These are phyloP conservation scores for Leptoclinus maculatus DNA, from an alignment of 2,797 vertebrate species.

Conservation along the genomic window DNA sequence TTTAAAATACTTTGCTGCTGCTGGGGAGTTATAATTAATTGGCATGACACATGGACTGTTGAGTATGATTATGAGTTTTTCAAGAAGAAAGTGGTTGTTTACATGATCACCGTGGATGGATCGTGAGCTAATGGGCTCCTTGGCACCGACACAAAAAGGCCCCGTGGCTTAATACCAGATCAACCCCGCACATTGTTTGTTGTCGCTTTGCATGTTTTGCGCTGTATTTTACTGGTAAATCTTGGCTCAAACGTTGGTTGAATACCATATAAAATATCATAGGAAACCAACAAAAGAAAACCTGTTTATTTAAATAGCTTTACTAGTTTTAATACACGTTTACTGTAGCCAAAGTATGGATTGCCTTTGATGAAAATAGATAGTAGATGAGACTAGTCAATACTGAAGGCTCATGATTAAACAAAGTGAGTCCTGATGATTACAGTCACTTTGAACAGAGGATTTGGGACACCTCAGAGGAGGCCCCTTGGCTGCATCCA, in stretches of 20 bases:
- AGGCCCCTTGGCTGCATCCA: not conserved
- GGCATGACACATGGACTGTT: not conserved
- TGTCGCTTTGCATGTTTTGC: not conserved
- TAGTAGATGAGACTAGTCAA: too few species aligned
- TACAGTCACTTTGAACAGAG: not conserved
- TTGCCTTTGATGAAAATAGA: not conserved
- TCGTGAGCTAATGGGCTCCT: not conserved
- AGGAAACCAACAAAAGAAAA: not conserved
- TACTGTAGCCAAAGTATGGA: not conserved
- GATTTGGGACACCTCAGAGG: not conserved
- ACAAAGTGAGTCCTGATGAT: not conserved
- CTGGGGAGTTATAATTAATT: constrained; percentile 23
- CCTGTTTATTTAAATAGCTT: not conserved
- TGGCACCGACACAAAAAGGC: not conserved
- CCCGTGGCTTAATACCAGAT: not conserved
- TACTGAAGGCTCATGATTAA: not conserved
- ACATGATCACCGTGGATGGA: not conserved
- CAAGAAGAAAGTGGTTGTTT: constrained; percentile 6
- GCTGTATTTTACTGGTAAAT: not conserved
- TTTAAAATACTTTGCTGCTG: constrained; percentile 16
- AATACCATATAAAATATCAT: not conserved
- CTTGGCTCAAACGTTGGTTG: not conserved
- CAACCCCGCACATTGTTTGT: not conserved
- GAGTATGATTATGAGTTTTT: not conserved
- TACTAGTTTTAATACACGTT: not conserved